Evolutionary conservation across 2,888 invertebrate genomes (phyloP).

Genomic region (Lepidocyrtinus sp.): DNA sequence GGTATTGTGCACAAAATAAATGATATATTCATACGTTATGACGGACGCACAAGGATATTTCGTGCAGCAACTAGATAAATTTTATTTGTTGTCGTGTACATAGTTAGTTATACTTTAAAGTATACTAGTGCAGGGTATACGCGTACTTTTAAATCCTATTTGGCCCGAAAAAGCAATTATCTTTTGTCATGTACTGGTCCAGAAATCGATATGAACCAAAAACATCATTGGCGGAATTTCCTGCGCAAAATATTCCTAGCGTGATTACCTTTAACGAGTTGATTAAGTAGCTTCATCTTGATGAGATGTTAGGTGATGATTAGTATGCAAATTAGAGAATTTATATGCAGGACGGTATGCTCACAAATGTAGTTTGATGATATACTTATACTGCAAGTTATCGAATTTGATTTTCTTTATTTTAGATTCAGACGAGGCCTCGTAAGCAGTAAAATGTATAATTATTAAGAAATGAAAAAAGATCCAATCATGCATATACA

Average conservation of each 20-base stretch:
- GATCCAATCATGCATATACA: no score
- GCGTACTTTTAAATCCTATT: no score
- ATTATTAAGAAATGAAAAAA: no score
- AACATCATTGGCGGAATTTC: background rate
- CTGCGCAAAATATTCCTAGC: background rate
- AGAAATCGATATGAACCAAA: background rate
- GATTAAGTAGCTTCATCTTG: background rate
- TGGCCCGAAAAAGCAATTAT: conserved; percentile 4
- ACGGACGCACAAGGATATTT: no score
- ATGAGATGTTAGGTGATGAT: conserved; percentile 3
- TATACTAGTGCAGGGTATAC: no score
- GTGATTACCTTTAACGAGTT: background rate
- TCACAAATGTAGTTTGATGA: background rate
- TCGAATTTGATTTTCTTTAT: background rate
- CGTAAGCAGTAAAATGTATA: no score
- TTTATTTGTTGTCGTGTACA: no score
- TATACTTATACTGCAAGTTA: background rate
- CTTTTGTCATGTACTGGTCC: conserved; percentile 13
- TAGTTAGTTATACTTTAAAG: no score
- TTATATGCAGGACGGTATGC: conserved; percentile 31
- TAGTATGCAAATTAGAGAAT: conserved; percentile 41
- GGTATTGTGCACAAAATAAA: no score
- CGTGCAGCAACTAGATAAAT: no score
- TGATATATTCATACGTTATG: no score
- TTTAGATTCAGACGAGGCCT: no score